Evolutionary conservation across 2,113 vertebrate species (phyloP).

Genomic region (Mugil cephalus): DNA sequence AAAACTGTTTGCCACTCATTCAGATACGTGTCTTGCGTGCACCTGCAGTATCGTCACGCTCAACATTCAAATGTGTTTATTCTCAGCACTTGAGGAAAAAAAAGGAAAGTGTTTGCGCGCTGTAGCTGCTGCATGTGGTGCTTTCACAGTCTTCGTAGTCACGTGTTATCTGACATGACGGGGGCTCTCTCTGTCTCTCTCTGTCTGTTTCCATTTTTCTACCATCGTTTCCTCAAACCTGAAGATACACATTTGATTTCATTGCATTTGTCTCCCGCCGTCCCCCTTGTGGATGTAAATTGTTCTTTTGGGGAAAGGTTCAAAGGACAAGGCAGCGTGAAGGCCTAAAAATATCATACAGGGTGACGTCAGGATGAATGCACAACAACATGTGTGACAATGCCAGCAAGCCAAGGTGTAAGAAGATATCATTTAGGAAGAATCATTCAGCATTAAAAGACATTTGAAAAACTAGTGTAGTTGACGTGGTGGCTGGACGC

Average conservation of each 20-base stretch:
- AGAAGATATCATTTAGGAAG: constrained; percentile 1
- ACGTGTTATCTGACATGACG: constrained; percentile 38
- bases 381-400: no score
- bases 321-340: neutral
- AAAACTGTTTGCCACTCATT: no score
- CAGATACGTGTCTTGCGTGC: no score
- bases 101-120: neutral
- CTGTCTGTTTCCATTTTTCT: neutral
- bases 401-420: no score
- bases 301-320: neutral
- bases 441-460: neutral
- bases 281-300: no score
- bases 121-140: constrained; percentile 17
- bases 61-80: no score
- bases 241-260: neutral
- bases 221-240: neutral
- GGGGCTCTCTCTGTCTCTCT: neutral
- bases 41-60: no score
- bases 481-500: fast-evolving
- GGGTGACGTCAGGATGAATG: neutral
- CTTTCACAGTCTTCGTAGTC: constrained; percentile 65
- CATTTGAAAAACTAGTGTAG: neutral
- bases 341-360: neutral
- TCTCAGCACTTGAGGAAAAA: no score
- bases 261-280: no score